Base-by-base conservation (phyloP, 2,113 vertebrate species). In the Nansenia antarctica region DNA sequence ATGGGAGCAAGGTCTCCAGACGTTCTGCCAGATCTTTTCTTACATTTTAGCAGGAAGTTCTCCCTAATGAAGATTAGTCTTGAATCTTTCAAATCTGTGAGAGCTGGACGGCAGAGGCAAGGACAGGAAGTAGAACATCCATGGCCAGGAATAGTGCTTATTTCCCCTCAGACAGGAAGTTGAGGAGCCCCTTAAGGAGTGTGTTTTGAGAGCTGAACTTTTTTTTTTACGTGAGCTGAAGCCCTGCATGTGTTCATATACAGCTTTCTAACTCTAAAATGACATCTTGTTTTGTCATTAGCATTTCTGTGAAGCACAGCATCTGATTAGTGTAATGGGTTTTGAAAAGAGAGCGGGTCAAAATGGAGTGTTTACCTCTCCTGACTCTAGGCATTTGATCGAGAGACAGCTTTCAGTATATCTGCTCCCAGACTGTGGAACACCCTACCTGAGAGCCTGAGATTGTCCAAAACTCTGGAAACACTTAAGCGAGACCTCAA, bases 121-220 rank as follows among this genome's bases (percentile, higher is more conserved):
- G 76, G 69, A 86, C 87, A 86, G 89, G 88, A 89, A 88, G 73
- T 66, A 1, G 69, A 35, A 45, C 35, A 49, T 72, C 69, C 62
- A 0, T 6, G 61, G 74, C 77, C 82, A 83, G 80, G 75, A 80
- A 72, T 79, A 77, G 70, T 78, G 62, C 20, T 79, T 74, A 71
- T 80, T 81, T 82, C 68, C 78, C 58, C 59, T 59, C 11, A 29
- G 22, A n/a, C 83, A 82, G 87, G 83, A 89, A 88, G 65, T 74
- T 47, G n/a, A n/a, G n/a, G n/a, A n/a, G n/a, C n/a, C n/a, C n/a
- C n/a, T n/a, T n/a, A n/a, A n/a, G n/a, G n/a, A n/a, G 70, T 24
- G 65, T 37, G 35, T 37, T 37, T 37, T 37, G n/a, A 37, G 49
- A 22, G 4, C 49, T 9, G 1, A 24, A 53, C 9, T 66, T 70